Base-by-base conservation (phyloP, 2,113 vertebrate species). In the Myiozetetes cayanensis region DNA sequence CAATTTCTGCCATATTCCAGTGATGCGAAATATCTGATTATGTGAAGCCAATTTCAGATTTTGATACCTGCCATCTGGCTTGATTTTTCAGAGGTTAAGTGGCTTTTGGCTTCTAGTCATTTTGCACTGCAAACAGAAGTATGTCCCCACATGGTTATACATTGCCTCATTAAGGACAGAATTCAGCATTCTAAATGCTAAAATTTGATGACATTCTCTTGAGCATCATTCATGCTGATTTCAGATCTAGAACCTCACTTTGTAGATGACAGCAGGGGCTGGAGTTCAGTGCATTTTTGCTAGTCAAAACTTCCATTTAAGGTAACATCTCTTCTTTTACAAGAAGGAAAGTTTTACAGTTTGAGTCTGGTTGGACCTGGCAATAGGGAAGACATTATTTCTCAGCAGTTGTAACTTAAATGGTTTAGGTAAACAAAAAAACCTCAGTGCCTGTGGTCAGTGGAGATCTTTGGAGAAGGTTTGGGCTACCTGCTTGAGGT, bases 121-220 rank as follows among this genome's bases (percentile, higher is more conserved):
- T 91, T 82, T 52, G 28, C 19, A 25, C 30, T 53, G 37, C 15
- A 52, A 65, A 12, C 21, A 49, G n/a, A 74, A 53, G 5, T 18
- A 8, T 15, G 7, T 19, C 6, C 41, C n/a, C 56, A n/a, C 27
- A 21, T 46, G 20, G 21, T 71, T 70, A 23, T 28, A 8, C 16
- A 12, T 18, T 19, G 25, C 5, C 28, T 31, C 0, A 0, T 68
- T 65, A 39, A 39, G n/a, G 25, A 22, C 58, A 59, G 15, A n/a
- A 50, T 72, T 11, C 39, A 39, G 10, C 4, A 37, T 30, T 41
- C 39, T 63, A 61, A 78, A 33, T 82, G 22, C 10, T 31, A 16
- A 25, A 4, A 14, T 85, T 86, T 59, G 21, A 25, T 74, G 15
- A n/a, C 39, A 27, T 14, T 85, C 43, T 52, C 17, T 35, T 82